Conservation (phyloP, 2,113 vertebrate genomes). For the Mustelus asterias region DNA sequence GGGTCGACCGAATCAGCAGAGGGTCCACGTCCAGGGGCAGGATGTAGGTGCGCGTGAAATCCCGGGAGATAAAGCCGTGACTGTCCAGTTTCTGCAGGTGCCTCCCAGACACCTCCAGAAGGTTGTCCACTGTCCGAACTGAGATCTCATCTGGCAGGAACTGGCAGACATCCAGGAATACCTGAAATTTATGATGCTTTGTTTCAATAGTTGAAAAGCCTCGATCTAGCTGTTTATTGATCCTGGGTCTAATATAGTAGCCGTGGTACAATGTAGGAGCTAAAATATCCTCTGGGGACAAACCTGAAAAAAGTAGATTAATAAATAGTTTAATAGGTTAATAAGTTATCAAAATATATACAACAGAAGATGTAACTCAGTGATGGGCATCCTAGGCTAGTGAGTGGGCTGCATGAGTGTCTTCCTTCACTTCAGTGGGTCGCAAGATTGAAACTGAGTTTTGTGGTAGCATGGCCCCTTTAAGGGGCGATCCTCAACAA, state of each 20-base stretch:
- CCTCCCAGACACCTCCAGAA: slow-evolving; percentile 70
- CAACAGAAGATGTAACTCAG: neutral
- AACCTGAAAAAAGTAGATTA: slow-evolving; percentile 49
- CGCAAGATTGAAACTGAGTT: no score
- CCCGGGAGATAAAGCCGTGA: slow-evolving; percentile 70
- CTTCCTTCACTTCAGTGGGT: no score
- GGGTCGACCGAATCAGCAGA: slow-evolving; percentile 59
- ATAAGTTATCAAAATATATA: neutral
- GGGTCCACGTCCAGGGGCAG: slow-evolving; percentile 73
- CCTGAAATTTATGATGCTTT: slow-evolving; percentile 69
- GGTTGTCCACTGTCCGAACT: slow-evolving; percentile 75
- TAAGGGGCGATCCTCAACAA: no score
- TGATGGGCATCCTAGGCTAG: no score
- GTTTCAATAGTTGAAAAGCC: slow-evolving; percentile 68
- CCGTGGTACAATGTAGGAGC: slow-evolving; percentile 74
- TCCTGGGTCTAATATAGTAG: slow-evolving; percentile 70
- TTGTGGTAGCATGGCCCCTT: no score
- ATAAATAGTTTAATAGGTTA: no score
- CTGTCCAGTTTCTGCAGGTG: slow-evolving; percentile 70
- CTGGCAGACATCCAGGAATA: slow-evolving; percentile 74
- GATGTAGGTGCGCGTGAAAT: slow-evolving; percentile 77
- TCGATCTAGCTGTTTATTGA: slow-evolving; percentile 61
- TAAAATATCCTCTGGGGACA: slow-evolving; percentile 66
- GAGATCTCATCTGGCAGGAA: slow-evolving; percentile 72
- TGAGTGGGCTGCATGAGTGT: no score